A percentile compares a stretch with the other conserved stretches of the same genome.
These are phyloP conservation scores for Mimas tiliae DNA, from an alignment of 2,888 invertebrate species.

Conservation along the genomic window DNA sequence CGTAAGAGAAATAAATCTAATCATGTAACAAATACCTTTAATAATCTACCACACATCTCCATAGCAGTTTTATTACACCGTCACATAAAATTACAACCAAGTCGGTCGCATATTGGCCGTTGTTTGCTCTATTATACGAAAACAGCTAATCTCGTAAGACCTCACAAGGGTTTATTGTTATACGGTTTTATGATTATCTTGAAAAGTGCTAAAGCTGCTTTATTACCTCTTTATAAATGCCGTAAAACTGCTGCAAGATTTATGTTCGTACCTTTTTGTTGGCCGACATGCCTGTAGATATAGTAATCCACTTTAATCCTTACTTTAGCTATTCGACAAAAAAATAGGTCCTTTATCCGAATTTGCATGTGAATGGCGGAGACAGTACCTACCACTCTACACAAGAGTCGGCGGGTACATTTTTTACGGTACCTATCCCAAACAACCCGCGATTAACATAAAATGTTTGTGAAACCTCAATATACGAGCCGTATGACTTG, in stretches of 20 bases:
- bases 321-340: constrained; percentile 57
- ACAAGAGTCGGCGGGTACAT: constrained; percentile 54
- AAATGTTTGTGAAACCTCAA: constrained; percentile 63
- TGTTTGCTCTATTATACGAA: constrained; percentile 20
- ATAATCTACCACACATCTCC: too few relatives aligned
- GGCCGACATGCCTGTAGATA: constrained; percentile 49
- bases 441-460: constrained; percentile 65
- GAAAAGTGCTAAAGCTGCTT: constrained; percentile 52
- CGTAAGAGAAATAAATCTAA: too few relatives aligned
- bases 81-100: background rate
- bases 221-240: constrained; percentile 53
- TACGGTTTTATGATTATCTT: constrained; percentile 55
- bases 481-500: constrained; percentile 53
- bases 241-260: constrained; percentile 53
- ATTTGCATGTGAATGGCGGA: constrained; percentile 68
- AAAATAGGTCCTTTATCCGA: constrained; percentile 60
- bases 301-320: constrained; percentile 55
- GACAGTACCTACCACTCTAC: constrained; percentile 53
- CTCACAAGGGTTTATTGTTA: constrained; percentile 48
- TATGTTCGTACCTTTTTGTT: constrained; percentile 57
- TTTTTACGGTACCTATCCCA: constrained; percentile 52
- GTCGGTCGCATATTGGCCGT: constrained; percentile 7
- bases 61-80: background rate
- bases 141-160: constrained; percentile 30
- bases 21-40: too few relatives aligned